phyloP scores from a whole-genome alignment of 2,888 invertebrate genomes.

The Drosophila suboccidentalis region DNA sequence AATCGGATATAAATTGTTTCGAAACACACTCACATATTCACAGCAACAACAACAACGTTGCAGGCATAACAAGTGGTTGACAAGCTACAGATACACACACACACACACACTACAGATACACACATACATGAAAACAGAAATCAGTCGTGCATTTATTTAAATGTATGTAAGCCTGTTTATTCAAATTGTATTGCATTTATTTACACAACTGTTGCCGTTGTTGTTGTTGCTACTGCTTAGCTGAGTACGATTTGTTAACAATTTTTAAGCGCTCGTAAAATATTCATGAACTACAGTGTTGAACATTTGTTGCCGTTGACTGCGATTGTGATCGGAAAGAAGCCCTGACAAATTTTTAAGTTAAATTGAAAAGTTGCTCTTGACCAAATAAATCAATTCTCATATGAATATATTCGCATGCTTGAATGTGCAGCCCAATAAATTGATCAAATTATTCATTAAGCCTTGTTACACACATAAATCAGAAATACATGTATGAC shows the following conservation, averaged over 20 bases:
- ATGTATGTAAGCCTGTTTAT: conserved; percentile 78
- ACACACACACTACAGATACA: background rate
- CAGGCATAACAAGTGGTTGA: conserved; percentile 76
- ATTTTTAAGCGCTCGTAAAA: conserved; percentile 71
- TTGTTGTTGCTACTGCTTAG: conserved; percentile 19
- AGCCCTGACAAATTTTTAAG: conserved; percentile 27
- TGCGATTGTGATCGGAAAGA: conserved; percentile 6
- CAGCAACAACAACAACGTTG: conserved; percentile 22
- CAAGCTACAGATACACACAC: conserved; percentile 35
- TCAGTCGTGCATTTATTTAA: conserved; percentile 66
- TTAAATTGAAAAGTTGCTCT: conserved; percentile 1
- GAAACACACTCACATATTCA: conserved; percentile 19
- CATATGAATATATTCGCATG: conserved; percentile 1
- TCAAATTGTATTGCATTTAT: conserved; percentile 78
- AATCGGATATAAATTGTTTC: conserved; percentile 79
- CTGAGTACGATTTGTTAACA: conserved; percentile 47
- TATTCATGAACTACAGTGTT: conserved; percentile 62
- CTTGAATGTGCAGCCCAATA: conserved; percentile 30
- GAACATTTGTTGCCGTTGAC: conserved; percentile 21
- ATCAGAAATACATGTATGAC: conserved; percentile 40
- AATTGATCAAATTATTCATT: conserved; percentile 65
- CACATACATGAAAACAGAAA: conserved; percentile 14
- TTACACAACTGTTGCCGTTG: conserved; percentile 34
- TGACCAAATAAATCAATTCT: conserved; percentile 17
- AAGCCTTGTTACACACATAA: conserved; percentile 47